phyloP scores from a whole-genome alignment of 2,888 invertebrate genomes.

The Ectobius pallidus region DNA sequence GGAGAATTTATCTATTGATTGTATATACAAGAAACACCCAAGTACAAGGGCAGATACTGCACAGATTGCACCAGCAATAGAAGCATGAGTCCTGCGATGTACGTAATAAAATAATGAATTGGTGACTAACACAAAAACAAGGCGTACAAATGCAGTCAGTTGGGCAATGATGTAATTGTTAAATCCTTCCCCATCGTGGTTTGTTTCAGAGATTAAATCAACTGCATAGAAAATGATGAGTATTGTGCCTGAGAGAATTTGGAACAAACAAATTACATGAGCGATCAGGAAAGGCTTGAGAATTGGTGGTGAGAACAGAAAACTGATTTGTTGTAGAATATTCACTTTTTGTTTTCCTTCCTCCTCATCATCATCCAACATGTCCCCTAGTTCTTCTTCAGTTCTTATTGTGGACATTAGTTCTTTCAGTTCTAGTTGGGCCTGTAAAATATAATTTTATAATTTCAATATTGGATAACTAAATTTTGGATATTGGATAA shows the following conservation, averaged over 20 bases:
- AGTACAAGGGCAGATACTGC: conserved; percentile 67
- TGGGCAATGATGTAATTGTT: conserved; percentile 67
- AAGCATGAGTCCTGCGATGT: conserved; percentile 68
- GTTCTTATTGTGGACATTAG: conserved; percentile 52
- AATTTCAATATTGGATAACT: no score
- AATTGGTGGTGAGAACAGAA: conserved; percentile 65
- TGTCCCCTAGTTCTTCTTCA: neutral
- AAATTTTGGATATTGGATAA: no score
- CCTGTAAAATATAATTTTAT: conserved; percentile 53
- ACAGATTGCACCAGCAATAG: conserved; percentile 71
- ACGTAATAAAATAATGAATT: conserved; percentile 68
- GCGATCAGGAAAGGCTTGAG: conserved; percentile 75
- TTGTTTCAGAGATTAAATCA: conserved; percentile 62
- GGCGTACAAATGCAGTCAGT: conserved; percentile 70
- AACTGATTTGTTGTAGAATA: neutral
- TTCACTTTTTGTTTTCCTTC: neutral
- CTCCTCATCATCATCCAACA: neutral
- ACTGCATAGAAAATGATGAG: conserved; percentile 80
- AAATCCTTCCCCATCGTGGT: conserved; percentile 28
- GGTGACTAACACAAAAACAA: conserved; percentile 67
- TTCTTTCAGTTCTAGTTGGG: conserved; percentile 67
- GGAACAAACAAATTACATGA: conserved; percentile 73
- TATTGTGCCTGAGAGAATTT: conserved; percentile 77
- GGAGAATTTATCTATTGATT: conserved; percentile 40
- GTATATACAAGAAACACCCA: conserved; percentile 59